Percentiles rank a stretch among this genome's conserved stretches.
Evolutionary conservation across 2,888 invertebrate genomes (phyloP).

Genomic region (Rotaria macrura): DNA sequence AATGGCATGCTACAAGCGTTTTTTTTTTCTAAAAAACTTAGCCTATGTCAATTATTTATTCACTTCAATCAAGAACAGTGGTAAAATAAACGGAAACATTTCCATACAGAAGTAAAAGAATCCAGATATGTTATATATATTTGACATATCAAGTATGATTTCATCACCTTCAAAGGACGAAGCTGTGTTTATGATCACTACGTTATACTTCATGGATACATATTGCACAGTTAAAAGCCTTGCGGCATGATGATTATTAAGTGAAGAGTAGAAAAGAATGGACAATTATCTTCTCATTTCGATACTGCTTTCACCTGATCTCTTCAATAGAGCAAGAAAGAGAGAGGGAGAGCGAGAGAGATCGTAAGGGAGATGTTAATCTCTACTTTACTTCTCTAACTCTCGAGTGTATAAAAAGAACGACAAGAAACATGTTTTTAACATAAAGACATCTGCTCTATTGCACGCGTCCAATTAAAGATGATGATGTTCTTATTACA

Average conservation of each 20-base stretch:
- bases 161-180: background rate
- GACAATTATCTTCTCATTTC: slow-evolving; percentile 10
- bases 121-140: too few species aligned
- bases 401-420: background rate
- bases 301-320: slow-evolving; percentile 1
- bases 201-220: background rate
- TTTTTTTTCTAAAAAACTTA: too few species aligned
- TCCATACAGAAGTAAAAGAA: too few species aligned
- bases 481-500: background rate
- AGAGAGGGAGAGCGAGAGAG: too few species aligned
- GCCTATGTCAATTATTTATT: too few species aligned
- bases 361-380: background rate
- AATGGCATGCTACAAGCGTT: too few species aligned
- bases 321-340: background rate
- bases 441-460: background rate
- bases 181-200: background rate
- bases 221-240: slow-evolving; percentile 4
- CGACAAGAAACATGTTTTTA: background rate
- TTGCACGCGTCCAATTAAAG: background rate
- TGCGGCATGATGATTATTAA: background rate
- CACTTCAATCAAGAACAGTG: too few species aligned
- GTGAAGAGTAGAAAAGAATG: background rate
- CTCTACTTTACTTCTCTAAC: background rate
- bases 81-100: too few species aligned
- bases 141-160: background rate